A percentile compares a stretch with the other conserved stretches of the same genome.
These are phyloP conservation scores for Imbricaverruca yamaguchii DNA, from an alignment of 2,888 invertebrate species.

Conservation along the genomic window DNA sequence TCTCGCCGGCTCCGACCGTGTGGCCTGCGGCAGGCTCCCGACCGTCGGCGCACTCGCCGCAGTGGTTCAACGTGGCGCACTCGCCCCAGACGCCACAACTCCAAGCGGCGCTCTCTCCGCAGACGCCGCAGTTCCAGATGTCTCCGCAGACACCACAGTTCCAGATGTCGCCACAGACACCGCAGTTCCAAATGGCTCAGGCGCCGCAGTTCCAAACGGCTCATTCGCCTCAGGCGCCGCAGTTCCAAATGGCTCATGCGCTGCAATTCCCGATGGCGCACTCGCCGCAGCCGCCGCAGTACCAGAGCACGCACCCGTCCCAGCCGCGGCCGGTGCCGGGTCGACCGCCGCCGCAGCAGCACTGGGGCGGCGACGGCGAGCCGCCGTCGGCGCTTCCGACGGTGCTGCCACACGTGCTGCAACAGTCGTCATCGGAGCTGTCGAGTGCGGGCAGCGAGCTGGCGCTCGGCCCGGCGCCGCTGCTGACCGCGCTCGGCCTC, in stretches of 20 bases:
- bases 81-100: neutral
- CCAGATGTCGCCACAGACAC: neutral
- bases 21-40: neutral
- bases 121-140: neutral
- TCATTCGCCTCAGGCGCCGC: neutral
- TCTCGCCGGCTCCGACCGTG: neutral
- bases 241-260: neutral
- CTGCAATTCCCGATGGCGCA: neutral
- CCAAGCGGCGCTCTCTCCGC: neutral
- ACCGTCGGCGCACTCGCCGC: neutral
- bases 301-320: neutral
- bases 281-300: too few species aligned
- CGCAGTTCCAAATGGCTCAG: neutral
- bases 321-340: neutral
- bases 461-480: conserved; percentile 21
- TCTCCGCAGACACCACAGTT: neutral
- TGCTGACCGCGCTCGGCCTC: conserved; percentile 26
- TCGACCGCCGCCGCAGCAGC: neutral
- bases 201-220: too few species aligned
- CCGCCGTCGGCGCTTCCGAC: neutral
- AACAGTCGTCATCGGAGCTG: neutral
- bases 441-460: neutral
- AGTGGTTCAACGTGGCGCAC: neutral
- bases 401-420: conserved; percentile 3
- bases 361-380: neutral